These are phyloP conservation scores for Oryctolagus cuniculus DNA, from an alignment of 2,113 vertebrate species.

Conservation along the genomic window DNA sequence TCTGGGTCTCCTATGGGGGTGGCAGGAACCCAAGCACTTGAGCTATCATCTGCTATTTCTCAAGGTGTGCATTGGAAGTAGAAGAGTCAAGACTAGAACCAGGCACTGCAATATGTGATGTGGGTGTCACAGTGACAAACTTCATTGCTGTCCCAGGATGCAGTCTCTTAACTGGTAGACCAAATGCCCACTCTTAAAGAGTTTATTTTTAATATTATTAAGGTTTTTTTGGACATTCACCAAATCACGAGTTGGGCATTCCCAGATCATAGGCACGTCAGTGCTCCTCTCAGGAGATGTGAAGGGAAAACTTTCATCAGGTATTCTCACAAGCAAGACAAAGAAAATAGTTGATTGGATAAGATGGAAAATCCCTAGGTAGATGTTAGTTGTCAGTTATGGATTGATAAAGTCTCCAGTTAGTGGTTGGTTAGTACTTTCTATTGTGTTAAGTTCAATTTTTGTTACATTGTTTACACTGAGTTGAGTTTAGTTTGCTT, in stretches of 20 bases:
- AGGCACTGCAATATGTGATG: too few relatives aligned
- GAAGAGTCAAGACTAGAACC: too few relatives aligned
- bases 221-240: neutral
- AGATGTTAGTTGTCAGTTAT: neutral
- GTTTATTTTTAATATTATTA: neutral
- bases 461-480: neutral
- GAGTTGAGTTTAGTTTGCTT: neutral
- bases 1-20: too few relatives aligned
- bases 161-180: too few relatives aligned
- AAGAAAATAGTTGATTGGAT: neutral
- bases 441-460: neutral
- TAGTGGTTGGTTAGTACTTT: neutral
- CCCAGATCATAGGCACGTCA: neutral
- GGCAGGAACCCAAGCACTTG: too few relatives aligned
- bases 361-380: neutral
- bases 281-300: neutral
- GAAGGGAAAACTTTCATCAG: neutral
- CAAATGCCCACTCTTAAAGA: too few relatives aligned
- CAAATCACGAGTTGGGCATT: neutral
- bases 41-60: too few relatives aligned
- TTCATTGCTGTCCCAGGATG: too few relatives aligned
- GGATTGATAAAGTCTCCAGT: neutral
- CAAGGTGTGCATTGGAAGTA: too few relatives aligned
- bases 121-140: too few relatives aligned
- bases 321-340: neutral